Base-by-base conservation (phyloP, 2,797 vertebrate species). In the Helostoma temminkii region DNA sequence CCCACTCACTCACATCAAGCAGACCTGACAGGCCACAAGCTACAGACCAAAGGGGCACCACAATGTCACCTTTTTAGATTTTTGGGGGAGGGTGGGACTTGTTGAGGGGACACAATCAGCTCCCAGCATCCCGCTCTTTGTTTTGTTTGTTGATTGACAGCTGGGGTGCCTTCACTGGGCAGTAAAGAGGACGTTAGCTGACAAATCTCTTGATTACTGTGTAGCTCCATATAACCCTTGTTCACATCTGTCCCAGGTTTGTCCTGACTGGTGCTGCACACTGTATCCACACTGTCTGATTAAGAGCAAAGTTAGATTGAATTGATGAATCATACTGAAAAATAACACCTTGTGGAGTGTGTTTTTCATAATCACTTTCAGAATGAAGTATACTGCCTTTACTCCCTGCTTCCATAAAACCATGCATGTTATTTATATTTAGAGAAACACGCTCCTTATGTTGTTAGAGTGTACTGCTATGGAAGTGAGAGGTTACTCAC, bases 21-120 rank as follows among this genome's bases (percentile, higher is more conserved):
- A 93, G 94, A 96, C 95, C 93, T 97, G 97, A 98, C 97, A 97
- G 94, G 95, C 93, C 95, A 89, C 83, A 92, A 93, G 94, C 94
- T 93, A 95, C 92, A 90, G 94, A 94, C 93, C 92, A 93, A 94
- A 93, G 93, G 94, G 95, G 91, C 89, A 93, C 95, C 91, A 91
- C 94, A 96, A 95, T 96, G 95, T 97, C 96, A 97, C 96, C 96
- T 96, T 96, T 96, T 83, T 86, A 90, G 88, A 91, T 92, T 91
- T 92, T 80, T 37, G 39, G 68, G 69, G 81, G 78, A 45, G 74
- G 67, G 55, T 24, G 85, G 84, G 82, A 90, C 89, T 93, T 86
- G 76, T 88, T 90, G 88, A 85, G 89, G 89, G 85, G 89, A 91
- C 78, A 86, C 71, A 76, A 78, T 85, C 73, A 80, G 80, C 84